Evolutionary conservation across 2,888 invertebrate species (phyloP), one percentile per base, ranked within the genome.

Genomic region (Myopa testacea): DNA sequence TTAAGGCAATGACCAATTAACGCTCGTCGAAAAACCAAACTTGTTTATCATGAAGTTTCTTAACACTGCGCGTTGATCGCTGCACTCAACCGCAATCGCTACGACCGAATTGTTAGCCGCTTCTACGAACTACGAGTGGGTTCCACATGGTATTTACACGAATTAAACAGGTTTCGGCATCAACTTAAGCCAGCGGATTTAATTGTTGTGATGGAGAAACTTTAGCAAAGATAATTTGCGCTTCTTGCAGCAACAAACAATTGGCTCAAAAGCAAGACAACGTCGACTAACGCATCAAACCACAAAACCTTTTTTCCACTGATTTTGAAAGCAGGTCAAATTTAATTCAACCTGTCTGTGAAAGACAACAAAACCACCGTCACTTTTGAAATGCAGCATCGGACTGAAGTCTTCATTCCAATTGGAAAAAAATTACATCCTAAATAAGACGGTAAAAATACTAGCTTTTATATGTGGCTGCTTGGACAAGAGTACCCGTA

Each of bases 21-120:
- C 45, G 45, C 10, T 45, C 55, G 5, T 14, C 40, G 37, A 12
- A 73, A 26, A 26, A 45, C 34, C 16, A 50, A 74, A 65, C 74
- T 45, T 63, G 50, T 52, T 74, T 74, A 19, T 4, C 50, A 5
- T 52, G 50, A 60, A 14, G 40, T 52, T 50, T 16, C 12, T 34
- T 60, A 75, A 69, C 65, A 55, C 60, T 58, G 75, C 60, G 69
- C 69, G 68, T 60, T 40, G 75, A 55, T 69, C 69, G 45, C 67
- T 60, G 62, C 69, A 69, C 19, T 19, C 34, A 6, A 34, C 40
- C 34, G 50, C 52, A 37, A n/a, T 16, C 37, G 67, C 16, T 34
- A 10, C 34, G 14, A 34, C 38, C 19, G 67, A 14, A 4, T 16
- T 12, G 45, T 37, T 34, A 74, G 65, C 63, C 65, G 62, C 62